Evolutionary conservation across 23 tunicate genomes (phyloP), one percentile per base, ranked within the genome.

Genomic region (Ascidia mentula): DNA sequence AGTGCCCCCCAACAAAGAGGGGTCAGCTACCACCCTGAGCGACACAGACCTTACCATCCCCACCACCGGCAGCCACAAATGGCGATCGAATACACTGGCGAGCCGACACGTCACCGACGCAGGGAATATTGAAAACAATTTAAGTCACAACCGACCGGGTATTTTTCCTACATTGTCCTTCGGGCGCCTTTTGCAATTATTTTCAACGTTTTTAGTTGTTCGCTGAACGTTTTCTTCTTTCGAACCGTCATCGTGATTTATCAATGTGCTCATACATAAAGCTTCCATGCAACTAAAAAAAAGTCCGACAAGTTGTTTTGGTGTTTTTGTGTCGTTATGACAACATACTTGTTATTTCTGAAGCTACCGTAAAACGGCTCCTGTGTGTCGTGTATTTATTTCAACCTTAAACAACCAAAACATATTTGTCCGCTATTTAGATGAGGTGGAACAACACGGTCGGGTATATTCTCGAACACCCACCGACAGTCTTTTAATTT

Each of bases 21-120:
- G 22, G 65, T 53, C 28, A 28, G 65, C 4, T 53, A 53, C 65
- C 65, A 53, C 13, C 28, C 28, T 3, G 74, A 75, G 18, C 82
- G 89, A 6, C 89, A 85, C 60, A 38, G 72, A 40, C 89, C 89
- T 2, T 85, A 85, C 35, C 34, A 32, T 12, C 30, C 32, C 32
- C 60, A 36, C 60, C 88, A 45, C 28, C 79, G 79, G 13, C 78
- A 74, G 38, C 53, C 46, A 38, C 89, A 82, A 18, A 59, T 81
- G 26, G 89, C 89, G n/a, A 77, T 85, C 46, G 89, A 85, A 32
- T 53, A 53, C 65, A 53, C 65, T 1, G 65, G 65, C 65, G 65
- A 53, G 24, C 65, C 65, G 13, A 53, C 13, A 9, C 7, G 65
- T 20, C 65, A 6, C 22, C 22, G 65, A 53, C 65, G 65, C 13